Percentiles rank a stretch among this genome's conserved stretches.
Conservation (phyloP, 2,113 vertebrate species). For the Grallaria varia region DNA sequence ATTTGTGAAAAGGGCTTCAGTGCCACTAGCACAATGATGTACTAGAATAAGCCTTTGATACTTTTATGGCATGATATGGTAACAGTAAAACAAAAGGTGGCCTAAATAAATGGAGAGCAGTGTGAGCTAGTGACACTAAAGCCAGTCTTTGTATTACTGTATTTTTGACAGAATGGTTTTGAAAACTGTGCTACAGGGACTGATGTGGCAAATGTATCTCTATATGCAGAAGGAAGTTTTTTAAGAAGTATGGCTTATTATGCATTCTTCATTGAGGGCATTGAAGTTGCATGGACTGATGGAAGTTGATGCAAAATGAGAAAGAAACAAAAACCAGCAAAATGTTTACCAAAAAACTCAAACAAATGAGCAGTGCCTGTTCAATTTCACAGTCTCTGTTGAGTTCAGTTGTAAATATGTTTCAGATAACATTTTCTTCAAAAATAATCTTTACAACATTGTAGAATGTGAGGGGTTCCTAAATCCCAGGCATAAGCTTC, state of each 20-base stretch:
- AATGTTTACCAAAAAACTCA: constrained; percentile 97
- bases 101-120: constrained; percentile 72
- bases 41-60: constrained; percentile 69
- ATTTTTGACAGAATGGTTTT: constrained; percentile 85
- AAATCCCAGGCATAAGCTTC: constrained; percentile 78
- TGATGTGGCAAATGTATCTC: constrained; percentile 84
- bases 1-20: constrained; percentile 84
- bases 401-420: constrained; percentile 97
- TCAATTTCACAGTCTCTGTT: constrained; percentile 96
- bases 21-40: constrained; percentile 75
- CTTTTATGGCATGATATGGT: constrained; percentile 65
- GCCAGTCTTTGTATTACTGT: constrained; percentile 88
- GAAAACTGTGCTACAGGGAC: constrained; percentile 88
- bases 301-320: constrained; percentile 91
- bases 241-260: constrained; percentile 86
- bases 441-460: constrained; percentile 78
- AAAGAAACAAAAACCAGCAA: constrained; percentile 95
- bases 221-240: constrained; percentile 83
- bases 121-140: constrained; percentile 88
- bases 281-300: constrained; percentile 90
- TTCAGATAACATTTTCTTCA: constrained; percentile 92
- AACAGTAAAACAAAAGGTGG: constrained; percentile 70
- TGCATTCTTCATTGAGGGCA: constrained; percentile 90
- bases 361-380: constrained; percentile 98
- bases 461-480: constrained; percentile 88